Base-by-base conservation (phyloP, 2,797 vertebrate species). In the Parambassis ranga region DNA sequence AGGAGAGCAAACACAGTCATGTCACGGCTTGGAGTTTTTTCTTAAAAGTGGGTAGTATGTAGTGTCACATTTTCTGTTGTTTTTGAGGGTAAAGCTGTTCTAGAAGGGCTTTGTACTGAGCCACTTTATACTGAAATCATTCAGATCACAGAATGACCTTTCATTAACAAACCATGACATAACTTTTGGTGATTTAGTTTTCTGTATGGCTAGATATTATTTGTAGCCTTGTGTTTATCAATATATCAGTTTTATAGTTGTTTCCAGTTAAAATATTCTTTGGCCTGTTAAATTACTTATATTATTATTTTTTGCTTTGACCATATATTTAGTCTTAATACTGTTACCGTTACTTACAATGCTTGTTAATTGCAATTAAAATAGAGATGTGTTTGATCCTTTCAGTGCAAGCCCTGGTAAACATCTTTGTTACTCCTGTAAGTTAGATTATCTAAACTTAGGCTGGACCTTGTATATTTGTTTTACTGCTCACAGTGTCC, bases 391-490 rank as follows among this genome's bases (percentile, higher is more conserved):
- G n/a, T n/a, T n/a, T 52, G 18, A 26, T 18, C 6, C 4, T 42
- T 11, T 35, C 15, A 18, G 37, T 16, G 5, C 23, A 22, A 15
- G 28, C 10, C 7, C 14, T 26, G n/a, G n/a, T n/a, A n/a, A n/a
- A n/a, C n/a, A n/a, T n/a, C n/a, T n/a, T n/a, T n/a, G n/a, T n/a
- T n/a, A n/a, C n/a, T n/a, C n/a, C n/a, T n/a, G n/a, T n/a, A n/a
- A n/a, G n/a, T n/a, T n/a, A n/a, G n/a, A n/a, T n/a, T n/a, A n/a
- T n/a, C n/a, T n/a, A n/a, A n/a, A n/a, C n/a, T n/a, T n/a, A n/a
- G n/a, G n/a, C n/a, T n/a, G n/a, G n/a, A n/a, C n/a, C n/a, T 46
- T 47, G 2, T 44, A 5, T 46, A 2, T 75, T 82, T 76, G 38
- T 61, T 81, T 63, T 55, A 32, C 22, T 43, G 33, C 42, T 63